Percentiles rank a stretch among this genome's conserved stretches.
Conservation (phyloP, 1,140 invertebrate genomes). For the Aphelenchoides fujianensis region DNA sequence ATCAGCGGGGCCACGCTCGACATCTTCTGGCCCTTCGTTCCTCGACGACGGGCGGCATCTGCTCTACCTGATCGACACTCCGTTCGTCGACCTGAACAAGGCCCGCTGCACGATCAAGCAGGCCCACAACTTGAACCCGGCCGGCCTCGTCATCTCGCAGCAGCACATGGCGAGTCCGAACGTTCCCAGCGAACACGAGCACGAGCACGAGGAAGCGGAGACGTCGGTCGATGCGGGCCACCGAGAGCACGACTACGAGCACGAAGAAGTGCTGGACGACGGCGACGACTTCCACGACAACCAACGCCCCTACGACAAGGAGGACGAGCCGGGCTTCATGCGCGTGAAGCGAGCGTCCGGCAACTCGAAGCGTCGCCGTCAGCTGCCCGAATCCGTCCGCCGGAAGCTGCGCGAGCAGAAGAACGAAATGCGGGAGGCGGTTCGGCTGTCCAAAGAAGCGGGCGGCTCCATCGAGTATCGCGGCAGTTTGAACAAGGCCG, state of each 20-base stretch:
- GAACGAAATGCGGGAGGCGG: constrained; percentile 49
- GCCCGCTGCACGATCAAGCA: constrained; percentile 57
- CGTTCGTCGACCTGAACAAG: constrained; percentile 55
- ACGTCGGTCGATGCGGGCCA: background rate
- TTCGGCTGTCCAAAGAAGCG: constrained; percentile 46
- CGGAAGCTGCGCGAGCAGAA: constrained; percentile 43
- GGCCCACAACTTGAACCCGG: constrained; percentile 56
- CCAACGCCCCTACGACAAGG: constrained; percentile 21
- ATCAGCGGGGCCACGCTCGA: constrained; percentile 55
- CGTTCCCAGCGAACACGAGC: constrained; percentile 2
- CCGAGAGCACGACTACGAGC: constrained; percentile 19
- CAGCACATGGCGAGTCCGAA: constrained; percentile 52
- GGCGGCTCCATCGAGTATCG: constrained; percentile 55
- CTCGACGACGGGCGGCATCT: constrained; percentile 56
- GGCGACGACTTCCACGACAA: constrained; percentile 31
- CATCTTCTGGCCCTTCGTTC: constrained; percentile 61
- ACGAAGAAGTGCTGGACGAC: constrained; percentile 21
- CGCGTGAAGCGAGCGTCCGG: constrained; percentile 16
- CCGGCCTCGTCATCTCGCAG: constrained; percentile 57
- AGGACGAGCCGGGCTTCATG: constrained; percentile 17
- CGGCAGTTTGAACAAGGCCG: constrained; percentile 43
- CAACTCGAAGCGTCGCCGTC: constrained; percentile 19
- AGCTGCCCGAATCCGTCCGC: constrained; percentile 24
- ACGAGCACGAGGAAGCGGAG: constrained; percentile 27
- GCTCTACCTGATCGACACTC: constrained; percentile 59